Base-by-base conservation (phyloP, 2,888 invertebrate genomes). In the Chrysolina haemoptera region DNA sequence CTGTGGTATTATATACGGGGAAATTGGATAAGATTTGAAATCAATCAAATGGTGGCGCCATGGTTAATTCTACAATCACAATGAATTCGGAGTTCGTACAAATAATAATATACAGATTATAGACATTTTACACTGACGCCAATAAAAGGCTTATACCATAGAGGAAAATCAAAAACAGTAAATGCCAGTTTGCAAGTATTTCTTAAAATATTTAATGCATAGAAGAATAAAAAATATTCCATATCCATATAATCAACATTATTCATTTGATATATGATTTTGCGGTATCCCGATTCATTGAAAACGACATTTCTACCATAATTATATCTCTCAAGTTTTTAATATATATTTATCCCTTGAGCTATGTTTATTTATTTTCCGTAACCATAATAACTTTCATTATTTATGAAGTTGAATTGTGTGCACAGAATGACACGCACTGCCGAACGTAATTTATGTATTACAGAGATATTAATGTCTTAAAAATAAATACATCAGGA, bases 401-500 rank as follows among this genome's bases (percentile, higher is more conserved):
- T 53, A 22, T 53, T 53, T 53, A 53, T 53, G 53, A 53, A 20
- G 12, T 53, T 20, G 53, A 22, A 18, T 53, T 20, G 53, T 11
- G 20, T 12, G 53, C 18, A 53, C 16, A 53, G 16, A 53, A 11
- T 18, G 53, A 11, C 20, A 53, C 20, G 12, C 53, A 53, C 20
- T 53, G 20, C 53, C 53, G 18, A 53, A 20, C 11, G 4, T 20
- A 59, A 59, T 59, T 59, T 6, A 59, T 27, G n/a, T 27, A 27
- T 59, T 59, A 14, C 59, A 3, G 22, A n/a, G n/a, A 27, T 27
- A 27, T 59, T 22, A 59, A 59, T 16, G 27, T 27, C n/a, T 22
- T 59, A n/a, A 35, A 59, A 59, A 59, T 59, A 59, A 59, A 59
- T 59, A 59, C 22, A 35, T 27, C n/a, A 59, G 27, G 27, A 27